Conservation (phyloP, 2,113 vertebrate genomes). For the Rostratula benghalensis region DNA sequence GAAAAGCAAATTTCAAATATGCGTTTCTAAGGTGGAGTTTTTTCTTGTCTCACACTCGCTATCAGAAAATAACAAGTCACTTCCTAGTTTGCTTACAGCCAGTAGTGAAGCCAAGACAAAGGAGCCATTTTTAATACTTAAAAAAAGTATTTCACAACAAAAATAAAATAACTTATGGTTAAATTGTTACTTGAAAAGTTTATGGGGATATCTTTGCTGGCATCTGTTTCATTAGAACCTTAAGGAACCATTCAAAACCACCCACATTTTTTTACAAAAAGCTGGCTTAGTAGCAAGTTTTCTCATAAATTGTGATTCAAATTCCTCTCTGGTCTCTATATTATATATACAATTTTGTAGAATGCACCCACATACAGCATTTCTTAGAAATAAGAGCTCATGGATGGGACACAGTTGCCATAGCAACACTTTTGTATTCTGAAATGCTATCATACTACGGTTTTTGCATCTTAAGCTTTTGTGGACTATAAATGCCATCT, state of each 20-base stretch:
- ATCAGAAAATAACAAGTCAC: not conserved
- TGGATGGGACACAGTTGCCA: constrained; percentile 19
- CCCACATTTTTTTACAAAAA: not conserved
- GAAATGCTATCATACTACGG: not conserved
- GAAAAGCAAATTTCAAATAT: not conserved
- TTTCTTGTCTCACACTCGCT: not conserved
- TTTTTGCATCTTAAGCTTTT: constrained; percentile 26
- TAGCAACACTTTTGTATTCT: constrained; percentile 40
- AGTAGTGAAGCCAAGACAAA: not conserved
- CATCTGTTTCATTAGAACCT: constrained; percentile 1
- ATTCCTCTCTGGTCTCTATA: not conserved
- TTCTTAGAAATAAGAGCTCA: constrained; percentile 36
- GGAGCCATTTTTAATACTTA: not conserved
- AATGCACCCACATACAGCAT: not conserved
- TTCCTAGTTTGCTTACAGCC: not conserved
- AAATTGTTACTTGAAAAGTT: not conserved
- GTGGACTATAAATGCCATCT: constrained; percentile 21
- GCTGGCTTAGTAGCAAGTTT: not conserved
- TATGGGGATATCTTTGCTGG: not conserved
- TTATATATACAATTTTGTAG: not conserved
- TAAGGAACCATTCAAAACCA: not conserved
- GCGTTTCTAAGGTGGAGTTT: not conserved
- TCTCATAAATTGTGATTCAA: not conserved
- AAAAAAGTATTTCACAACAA: not conserved
- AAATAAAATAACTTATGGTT: not conserved